These are phyloP conservation scores for Arothron firmamentum DNA, from an alignment of 2,113 vertebrate species.

Conservation along the genomic window DNA sequence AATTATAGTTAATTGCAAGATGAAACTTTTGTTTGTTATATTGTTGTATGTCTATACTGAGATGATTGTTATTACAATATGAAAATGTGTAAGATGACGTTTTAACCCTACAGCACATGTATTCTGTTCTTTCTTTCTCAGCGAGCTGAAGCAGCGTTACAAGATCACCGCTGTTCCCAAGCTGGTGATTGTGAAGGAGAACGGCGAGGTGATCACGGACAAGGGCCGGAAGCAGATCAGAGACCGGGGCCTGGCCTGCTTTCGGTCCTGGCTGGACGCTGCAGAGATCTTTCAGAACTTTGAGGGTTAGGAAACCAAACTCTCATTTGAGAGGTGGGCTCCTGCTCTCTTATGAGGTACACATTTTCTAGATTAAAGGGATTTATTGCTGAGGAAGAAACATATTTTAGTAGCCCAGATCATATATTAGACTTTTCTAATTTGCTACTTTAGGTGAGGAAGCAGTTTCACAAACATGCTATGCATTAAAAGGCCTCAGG, in stretches of 20 bases:
- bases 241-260: constrained; percentile 85
- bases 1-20: too few species aligned
- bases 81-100: not conserved
- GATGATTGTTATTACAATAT: too few species aligned
- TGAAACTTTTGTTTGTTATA: too few species aligned
- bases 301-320: constrained; percentile 60
- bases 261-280: constrained; percentile 85
- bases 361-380: too few species aligned
- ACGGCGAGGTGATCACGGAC: constrained; percentile 91
- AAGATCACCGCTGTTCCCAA: constrained; percentile 87
- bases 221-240: constrained; percentile 93
- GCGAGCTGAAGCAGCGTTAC: constrained; percentile 89
- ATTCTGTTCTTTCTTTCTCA: constrained; percentile 46
- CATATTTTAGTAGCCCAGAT: too few species aligned
- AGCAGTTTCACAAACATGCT: constrained; percentile 20
- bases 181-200: constrained; percentile 94
- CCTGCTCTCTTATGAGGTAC: too few species aligned
- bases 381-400: too few species aligned
- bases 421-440: not conserved
- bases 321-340: too few species aligned
- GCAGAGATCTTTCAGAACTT: constrained; percentile 95
- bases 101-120: not conserved
- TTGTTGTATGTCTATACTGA: too few species aligned
- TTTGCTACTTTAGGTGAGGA: not conserved
- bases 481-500: constrained; percentile 61